Evolutionary conservation across 2,113 vertebrate genomes (phyloP), one percentile per base, ranked within the genome.

Genomic region (Perca flavescens): DNA sequence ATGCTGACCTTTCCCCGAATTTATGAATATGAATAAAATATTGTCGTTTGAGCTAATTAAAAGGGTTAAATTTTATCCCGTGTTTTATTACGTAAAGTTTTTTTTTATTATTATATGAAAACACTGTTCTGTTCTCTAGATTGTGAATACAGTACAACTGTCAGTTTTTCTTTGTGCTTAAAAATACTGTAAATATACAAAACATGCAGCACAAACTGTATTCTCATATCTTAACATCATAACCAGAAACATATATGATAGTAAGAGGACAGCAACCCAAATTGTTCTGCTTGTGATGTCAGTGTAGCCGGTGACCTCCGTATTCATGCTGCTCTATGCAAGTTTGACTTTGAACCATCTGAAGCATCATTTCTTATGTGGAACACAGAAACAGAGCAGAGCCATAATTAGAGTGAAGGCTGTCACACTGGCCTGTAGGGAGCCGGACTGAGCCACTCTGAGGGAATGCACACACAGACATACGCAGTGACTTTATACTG

Each of bases 401-500:
- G 83, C 91, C 92, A 90, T 91, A 93, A 94, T 93, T 94, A 95
- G 93, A 93, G 88, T 86, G 85, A 88, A 79, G 74, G 77, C 90
- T 92, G 92, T 90, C 92, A 91, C 80, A 16, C 11, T 2, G 83
- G 81, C 85, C 87, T 74, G 71, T 40, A 60, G 91, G 86, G 92
- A 92, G 69, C 57, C 21, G 11, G 64, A 56, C 88, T 19, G 72
- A 77, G 80, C 61, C 78, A 62, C 82, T 73, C 34, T 12, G 63
- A 86, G n/a, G 61, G 74, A 73, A 80, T 12, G 34, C 65, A 69
- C 61, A 40, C 80, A 65, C 66, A 76, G 64, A 56, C 82, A 68
- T 61, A 46, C 28, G 43, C 84, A 40, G 46, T 43, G 54, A 49
- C 74, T 71, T 83, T 17, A 64, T 40, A 22, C 9, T 25, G 74